These are phyloP conservation scores for Cenopis cana DNA, from an alignment of 2,888 invertebrate species.

Conservation along the genomic window DNA sequence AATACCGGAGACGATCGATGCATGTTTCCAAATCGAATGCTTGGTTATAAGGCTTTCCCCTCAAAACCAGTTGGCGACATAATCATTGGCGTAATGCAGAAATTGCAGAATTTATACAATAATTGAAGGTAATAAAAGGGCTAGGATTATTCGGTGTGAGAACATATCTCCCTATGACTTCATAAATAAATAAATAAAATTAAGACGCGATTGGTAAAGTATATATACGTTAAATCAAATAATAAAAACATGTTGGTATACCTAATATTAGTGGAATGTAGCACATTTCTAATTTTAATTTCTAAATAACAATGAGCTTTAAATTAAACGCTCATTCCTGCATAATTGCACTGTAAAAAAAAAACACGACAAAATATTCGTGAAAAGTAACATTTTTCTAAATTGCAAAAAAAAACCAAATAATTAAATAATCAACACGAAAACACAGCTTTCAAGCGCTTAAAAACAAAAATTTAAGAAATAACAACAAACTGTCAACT, in stretches of 20 bases:
- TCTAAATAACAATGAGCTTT: background rate
- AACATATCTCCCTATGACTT: too few species aligned
- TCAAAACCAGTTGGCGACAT: slow-evolving; percentile 21
- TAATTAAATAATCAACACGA: slow-evolving; percentile 3
- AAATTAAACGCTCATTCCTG: background rate
- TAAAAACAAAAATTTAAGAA: slow-evolving; percentile 30
- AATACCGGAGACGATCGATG: slow-evolving; percentile 30
- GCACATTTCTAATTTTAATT: background rate
- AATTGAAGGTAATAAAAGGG: background rate
- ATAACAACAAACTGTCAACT: slow-evolving; percentile 38
- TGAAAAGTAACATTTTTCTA: background rate
- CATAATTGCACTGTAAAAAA: background rate
- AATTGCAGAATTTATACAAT: slow-evolving; percentile 25
- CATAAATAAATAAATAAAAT: too few species aligned
- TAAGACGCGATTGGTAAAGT: too few species aligned
- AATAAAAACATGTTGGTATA: background rate
- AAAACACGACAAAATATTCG: background rate
- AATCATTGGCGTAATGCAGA: slow-evolving; percentile 16
- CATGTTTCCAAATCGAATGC: slow-evolving; percentile 38
- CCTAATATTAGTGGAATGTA: background rate
- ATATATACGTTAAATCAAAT: background rate
- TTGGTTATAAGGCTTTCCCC: slow-evolving; percentile 30
- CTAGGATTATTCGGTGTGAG: background rate
- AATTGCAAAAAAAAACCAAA: background rate
- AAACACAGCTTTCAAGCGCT: background rate